These are phyloP conservation scores for Condylostylus longicornis DNA, from an alignment of 1,140 invertebrate genomes.

Conservation along the genomic window DNA sequence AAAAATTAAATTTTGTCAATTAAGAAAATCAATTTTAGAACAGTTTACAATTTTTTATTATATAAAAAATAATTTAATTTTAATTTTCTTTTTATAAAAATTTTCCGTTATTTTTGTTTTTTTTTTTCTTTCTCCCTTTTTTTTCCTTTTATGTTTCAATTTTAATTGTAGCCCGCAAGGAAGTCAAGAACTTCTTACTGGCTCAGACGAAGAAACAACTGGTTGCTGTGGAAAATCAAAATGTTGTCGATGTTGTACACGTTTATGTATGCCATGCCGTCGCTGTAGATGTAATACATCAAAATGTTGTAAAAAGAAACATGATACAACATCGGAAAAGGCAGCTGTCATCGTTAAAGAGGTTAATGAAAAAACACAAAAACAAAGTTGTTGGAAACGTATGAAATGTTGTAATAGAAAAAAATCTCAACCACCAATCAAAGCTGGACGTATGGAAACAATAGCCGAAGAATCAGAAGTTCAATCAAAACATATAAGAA, in stretches of 20 bases:
- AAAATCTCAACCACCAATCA: slow-evolving; percentile 1
- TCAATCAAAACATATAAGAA: neutral
- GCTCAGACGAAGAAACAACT: slow-evolving; percentile 13
- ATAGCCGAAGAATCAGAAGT: slow-evolving; percentile 9
- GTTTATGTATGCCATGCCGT: slow-evolving; percentile 27
- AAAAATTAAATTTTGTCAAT: too few species aligned
- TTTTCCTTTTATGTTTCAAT: too few species aligned
- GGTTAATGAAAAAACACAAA: slow-evolving; percentile 23
- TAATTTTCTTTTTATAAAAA: too few species aligned
- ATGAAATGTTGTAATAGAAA: slow-evolving; percentile 20
- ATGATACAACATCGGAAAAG: slow-evolving; percentile 8
- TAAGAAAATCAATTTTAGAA: too few species aligned
- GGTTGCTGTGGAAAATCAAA: slow-evolving; percentile 10
- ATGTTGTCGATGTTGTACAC: slow-evolving; percentile 21
- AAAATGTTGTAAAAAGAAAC: slow-evolving; percentile 17
- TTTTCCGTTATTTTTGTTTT: neutral
- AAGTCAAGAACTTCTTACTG: slow-evolving; percentile 26
- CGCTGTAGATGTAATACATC: slow-evolving; percentile 23
- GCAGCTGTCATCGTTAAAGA: slow-evolving; percentile 21
- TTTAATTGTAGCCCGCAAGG: too few species aligned
- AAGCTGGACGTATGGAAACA: slow-evolving; percentile 10
- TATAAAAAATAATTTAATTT: too few species aligned
- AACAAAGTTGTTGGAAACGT: slow-evolving; percentile 20
- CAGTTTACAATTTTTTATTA: too few species aligned
- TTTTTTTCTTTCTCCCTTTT: too few species aligned